A percentile compares a stretch with the other conserved stretches of the same genome.
Conservation (phyloP, 2,888 invertebrate species). For the Venusia cambrica region DNA sequence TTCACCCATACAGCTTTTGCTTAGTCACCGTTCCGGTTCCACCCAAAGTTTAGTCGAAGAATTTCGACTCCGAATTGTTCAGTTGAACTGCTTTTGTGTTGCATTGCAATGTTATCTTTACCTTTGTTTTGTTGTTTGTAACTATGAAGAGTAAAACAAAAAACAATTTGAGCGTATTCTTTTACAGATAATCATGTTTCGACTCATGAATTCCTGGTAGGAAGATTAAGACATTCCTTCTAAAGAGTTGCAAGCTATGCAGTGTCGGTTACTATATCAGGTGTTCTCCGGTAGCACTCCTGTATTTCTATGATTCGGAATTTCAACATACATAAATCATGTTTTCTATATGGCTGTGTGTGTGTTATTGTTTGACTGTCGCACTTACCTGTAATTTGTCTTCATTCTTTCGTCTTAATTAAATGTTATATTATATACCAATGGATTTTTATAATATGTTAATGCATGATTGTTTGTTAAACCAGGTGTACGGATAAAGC, state of each 20-base stretch:
- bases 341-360: constrained; percentile 6
- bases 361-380: constrained; percentile 6
- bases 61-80: constrained; percentile 7
- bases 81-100: constrained; percentile 17
- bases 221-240: too few species aligned
- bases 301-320: too few species aligned
- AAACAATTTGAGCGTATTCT: neutral
- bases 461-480: too few species aligned
- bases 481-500: too few species aligned
- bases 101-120: constrained; percentile 23
- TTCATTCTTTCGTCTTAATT: too few species aligned
- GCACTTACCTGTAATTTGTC: constrained; percentile 13
- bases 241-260: too few species aligned
- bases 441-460: too few species aligned
- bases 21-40: constrained; percentile 26
- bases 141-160: constrained; percentile 1
- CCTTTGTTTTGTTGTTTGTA: constrained; percentile 15
- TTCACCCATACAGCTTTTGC: constrained; percentile 25
- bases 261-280: constrained; percentile 14
- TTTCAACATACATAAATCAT: too few species aligned
- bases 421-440: too few species aligned
- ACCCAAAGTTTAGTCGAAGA: constrained; percentile 3
- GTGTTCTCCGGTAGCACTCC: too few species aligned
- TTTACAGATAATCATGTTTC: constrained; percentile 8
- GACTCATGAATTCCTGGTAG: constrained; percentile 15